These are phyloP conservation scores for Forbesichthys agassizii DNA, from an alignment of 2,113 vertebrate species.

Conservation along the genomic window DNA sequence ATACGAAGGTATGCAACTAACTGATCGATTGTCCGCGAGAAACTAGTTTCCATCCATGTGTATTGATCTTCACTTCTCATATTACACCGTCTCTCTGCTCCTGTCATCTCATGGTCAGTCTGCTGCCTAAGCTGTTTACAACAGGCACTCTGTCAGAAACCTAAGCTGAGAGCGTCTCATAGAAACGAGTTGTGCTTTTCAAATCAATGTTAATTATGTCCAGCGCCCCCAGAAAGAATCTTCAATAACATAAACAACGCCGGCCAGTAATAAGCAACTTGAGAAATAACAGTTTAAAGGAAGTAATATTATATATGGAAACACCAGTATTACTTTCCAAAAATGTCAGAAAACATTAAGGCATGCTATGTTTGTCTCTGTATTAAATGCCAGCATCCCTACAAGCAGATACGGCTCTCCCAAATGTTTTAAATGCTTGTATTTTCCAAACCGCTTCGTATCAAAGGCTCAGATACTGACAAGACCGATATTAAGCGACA, in stretches of 20 bases:
- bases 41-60: constrained; percentile 2
- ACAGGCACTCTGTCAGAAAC: constrained; percentile 32
- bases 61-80: constrained; percentile 40
- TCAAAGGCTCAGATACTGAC: no score
- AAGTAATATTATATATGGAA: no score
- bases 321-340: no score
- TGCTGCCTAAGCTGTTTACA: constrained; percentile 38
- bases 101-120: constrained; percentile 34
- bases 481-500: no score
- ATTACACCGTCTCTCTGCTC: constrained; percentile 14
- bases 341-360: no score
- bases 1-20: background rate
- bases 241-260: background rate
- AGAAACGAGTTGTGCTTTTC: constrained; percentile 2
- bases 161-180: constrained; percentile 24
- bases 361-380: no score
- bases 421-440: no score
- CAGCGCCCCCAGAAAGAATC: constrained; percentile 17
- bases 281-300: background rate
- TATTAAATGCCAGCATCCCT: no score
- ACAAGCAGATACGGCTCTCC: no score
- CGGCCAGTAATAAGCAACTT: background rate
- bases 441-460: no score
- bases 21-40: constrained; percentile 10
- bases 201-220: constrained; percentile 45